Evolutionary conservation across 2,888 invertebrate species (phyloP).

Genomic region (Apantesis nais): DNA sequence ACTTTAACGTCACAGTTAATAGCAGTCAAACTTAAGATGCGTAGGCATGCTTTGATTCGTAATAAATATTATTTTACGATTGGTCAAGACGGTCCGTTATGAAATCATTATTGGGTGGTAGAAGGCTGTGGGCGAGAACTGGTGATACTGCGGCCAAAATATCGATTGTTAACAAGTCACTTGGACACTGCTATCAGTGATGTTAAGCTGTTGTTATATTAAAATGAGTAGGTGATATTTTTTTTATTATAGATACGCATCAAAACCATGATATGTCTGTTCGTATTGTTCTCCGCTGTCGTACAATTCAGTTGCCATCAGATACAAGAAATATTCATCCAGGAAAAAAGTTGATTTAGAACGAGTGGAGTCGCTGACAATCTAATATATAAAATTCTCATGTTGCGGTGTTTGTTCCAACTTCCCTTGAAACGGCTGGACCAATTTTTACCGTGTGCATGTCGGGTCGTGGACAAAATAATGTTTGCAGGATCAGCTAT

Average conservation of each 20-base stretch:
- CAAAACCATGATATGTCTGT: background rate
- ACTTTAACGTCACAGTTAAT: slow-evolving; percentile 2
- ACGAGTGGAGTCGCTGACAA: too few species aligned
- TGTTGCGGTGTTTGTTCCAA: too few species aligned
- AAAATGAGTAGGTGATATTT: background rate
- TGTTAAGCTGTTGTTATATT: background rate
- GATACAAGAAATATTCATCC: too few species aligned
- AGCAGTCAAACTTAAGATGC: slow-evolving; percentile 5
- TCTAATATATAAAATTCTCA: too few species aligned
- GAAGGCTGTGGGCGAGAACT: slow-evolving; percentile 9
- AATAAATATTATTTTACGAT: slow-evolving; percentile 18
- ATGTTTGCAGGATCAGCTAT: too few species aligned
- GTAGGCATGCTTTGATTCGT: slow-evolving; percentile 18
- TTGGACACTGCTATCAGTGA: background rate
- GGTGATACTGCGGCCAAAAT: background rate
- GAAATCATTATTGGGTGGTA: slow-evolving; percentile 11
- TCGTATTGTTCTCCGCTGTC: background rate
- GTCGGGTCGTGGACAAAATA: too few species aligned
- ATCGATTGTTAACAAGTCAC: background rate
- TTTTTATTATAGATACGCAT: background rate
- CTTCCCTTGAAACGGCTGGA: too few species aligned
- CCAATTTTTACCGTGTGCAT: too few species aligned
- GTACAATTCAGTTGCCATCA: too few species aligned
- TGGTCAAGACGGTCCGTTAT: slow-evolving; percentile 14
- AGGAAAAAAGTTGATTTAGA: too few species aligned